Conservation (phyloP, 2,797 vertebrate species). For the Macropus fuliginosus region DNA sequence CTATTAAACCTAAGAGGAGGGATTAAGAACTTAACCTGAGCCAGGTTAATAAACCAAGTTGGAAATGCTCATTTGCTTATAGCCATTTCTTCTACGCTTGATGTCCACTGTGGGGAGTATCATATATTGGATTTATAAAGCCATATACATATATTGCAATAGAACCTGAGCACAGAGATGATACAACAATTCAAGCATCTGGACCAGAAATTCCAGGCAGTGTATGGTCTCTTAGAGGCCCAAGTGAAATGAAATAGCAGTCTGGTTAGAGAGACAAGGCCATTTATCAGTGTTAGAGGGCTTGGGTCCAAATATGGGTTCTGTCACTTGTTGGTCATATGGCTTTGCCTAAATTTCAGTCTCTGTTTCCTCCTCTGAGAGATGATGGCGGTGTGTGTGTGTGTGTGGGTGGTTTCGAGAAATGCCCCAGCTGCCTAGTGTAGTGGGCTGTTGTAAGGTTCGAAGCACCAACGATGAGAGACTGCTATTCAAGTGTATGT, state of each 20-base stretch:
- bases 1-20: background rate
- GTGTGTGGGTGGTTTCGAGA: background rate
- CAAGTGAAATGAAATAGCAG: background rate
- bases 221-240: conserved; percentile 8
- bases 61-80: conserved; percentile 32
- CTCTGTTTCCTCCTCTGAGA: background rate
- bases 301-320: background rate
- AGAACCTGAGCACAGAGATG: background rate
- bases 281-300: background rate
- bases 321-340: background rate
- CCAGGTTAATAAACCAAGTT: background rate
- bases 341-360: background rate
- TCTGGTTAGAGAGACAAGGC: background rate
- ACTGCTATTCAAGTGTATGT: background rate
- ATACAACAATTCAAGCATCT: background rate
- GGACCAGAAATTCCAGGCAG: background rate
- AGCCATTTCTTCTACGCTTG: conserved; percentile 33
- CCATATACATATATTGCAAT: background rate
- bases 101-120: background rate
- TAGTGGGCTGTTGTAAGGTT: background rate
- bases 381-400: background rate
- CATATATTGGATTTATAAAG: conserved; percentile 20
- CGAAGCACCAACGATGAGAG: background rate
- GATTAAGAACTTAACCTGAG: background rate
- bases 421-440: background rate